Evolutionary conservation across 2,113 vertebrate genomes (phyloP).

Genomic region (Lucifuga dentata): DNA sequence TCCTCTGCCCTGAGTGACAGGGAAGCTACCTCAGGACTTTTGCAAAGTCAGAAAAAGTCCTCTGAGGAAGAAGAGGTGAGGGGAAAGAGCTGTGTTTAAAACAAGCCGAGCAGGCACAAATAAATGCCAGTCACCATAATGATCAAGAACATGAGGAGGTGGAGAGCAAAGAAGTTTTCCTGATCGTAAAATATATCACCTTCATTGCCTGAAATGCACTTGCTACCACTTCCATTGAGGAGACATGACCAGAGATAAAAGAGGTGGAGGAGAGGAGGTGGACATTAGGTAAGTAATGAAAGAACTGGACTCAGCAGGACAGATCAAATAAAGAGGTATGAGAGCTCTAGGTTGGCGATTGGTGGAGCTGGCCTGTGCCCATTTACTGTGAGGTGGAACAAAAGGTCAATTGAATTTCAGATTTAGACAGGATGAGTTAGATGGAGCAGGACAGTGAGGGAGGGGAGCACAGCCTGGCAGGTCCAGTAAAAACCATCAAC

Average conservation of each 20-base stretch:
- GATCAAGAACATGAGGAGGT: constrained; percentile 33
- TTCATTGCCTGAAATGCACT: constrained; percentile 4
- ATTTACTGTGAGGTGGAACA: constrained; percentile 71
- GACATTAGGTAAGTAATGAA: constrained; percentile 61
- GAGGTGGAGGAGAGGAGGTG: constrained; percentile 8
- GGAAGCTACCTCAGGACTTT: constrained; percentile 68
- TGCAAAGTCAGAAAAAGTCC: constrained; percentile 59
- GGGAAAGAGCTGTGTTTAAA: constrained; percentile 48
- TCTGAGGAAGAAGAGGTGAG: constrained; percentile 10
- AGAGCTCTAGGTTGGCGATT: constrained; percentile 45
- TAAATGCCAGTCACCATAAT: constrained; percentile 65
- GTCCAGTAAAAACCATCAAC: constrained; percentile 50
- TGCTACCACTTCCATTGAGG: not conserved
- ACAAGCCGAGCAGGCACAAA: constrained; percentile 53
- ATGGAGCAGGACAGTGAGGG: constrained; percentile 41
- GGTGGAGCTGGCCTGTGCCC: constrained; percentile 56
- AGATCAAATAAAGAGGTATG: constrained; percentile 74
- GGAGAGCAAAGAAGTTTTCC: constrained; percentile 16
- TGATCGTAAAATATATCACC: constrained; percentile 32
- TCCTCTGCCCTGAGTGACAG: constrained; percentile 46
- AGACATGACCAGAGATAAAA: constrained; percentile 49
- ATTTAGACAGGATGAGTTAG: constrained; percentile 64
- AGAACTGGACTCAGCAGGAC: constrained; percentile 57
- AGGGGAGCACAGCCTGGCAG: constrained; percentile 47
- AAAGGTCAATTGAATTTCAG: constrained; percentile 79